phyloP scores from a whole-genome alignment of 2,888 invertebrate genomes.

The Sinodicranocentrus sp. region DNA sequence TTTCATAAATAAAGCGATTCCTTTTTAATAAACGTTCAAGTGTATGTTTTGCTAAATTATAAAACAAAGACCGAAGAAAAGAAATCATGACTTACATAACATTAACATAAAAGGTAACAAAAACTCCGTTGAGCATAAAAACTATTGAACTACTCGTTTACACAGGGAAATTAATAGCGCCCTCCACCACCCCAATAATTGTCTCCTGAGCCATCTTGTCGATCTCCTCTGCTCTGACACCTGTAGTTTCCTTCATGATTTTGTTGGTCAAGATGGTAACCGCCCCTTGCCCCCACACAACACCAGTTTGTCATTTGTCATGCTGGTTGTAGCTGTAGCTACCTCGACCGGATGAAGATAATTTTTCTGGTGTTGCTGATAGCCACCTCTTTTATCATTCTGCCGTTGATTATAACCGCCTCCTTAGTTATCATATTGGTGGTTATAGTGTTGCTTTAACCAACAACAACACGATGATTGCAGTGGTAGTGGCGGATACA shows the following conservation, averaged over 20 bases:
- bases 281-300: too few species aligned
- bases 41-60: too few species aligned
- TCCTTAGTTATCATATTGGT: conserved; percentile 40
- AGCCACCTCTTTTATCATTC: conserved; percentile 57
- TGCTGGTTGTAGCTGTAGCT: conserved; percentile 31
- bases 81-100: too few species aligned
- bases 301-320: background rate
- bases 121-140: too few species aligned
- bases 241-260: conserved; percentile 20
- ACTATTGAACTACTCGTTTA: too few species aligned
- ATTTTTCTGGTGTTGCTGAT: conserved; percentile 65
- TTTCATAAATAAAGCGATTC: too few species aligned
- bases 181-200: conserved; percentile 57
- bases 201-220: conserved; percentile 52
- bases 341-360: conserved; percentile 61
- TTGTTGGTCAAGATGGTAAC: conserved; percentile 66
- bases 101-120: too few species aligned
- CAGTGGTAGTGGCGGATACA: too few species aligned
- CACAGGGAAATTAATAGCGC: conserved; percentile 9
- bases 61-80: too few species aligned
- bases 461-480: too few species aligned
- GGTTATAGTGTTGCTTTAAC: too few species aligned
- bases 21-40: too few species aligned
- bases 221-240: conserved; percentile 9
- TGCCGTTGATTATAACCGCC: conserved; percentile 44